Evolutionary conservation across 2,888 invertebrate genomes (phyloP).

Genomic region (Smittia aterrima): DNA sequence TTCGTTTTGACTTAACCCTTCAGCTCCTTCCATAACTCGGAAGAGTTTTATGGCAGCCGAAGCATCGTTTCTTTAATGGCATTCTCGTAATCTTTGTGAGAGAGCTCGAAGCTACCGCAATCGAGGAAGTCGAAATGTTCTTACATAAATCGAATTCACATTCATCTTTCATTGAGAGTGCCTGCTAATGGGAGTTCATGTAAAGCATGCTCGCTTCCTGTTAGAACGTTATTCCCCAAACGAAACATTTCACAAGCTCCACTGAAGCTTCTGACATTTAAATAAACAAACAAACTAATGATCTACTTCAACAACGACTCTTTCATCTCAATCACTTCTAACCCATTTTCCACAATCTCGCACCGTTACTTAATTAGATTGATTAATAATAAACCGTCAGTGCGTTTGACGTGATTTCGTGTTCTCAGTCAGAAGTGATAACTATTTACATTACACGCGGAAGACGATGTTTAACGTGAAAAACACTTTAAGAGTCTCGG

Average conservation of each 20-base stretch:
- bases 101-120: not conserved
- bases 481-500: not conserved
- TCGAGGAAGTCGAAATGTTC: not conserved
- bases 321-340: slow-evolving; percentile 7
- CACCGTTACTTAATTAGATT: slow-evolving; percentile 37
- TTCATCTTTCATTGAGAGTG: slow-evolving; percentile 9
- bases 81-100: not conserved
- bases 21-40: too few relatives aligned
- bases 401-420: slow-evolving; percentile 2
- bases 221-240: slow-evolving; percentile 4
- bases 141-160: too few relatives aligned
- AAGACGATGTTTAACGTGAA: slow-evolving; percentile 12
- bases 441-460: slow-evolving; percentile 35
- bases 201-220: slow-evolving; percentile 13
- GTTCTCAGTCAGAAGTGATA: slow-evolving; percentile 24
- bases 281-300: slow-evolving; percentile 14
- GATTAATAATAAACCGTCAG: slow-evolving; percentile 28
- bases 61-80: not conserved
- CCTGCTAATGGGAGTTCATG: slow-evolving; percentile 14
- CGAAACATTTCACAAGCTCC: slow-evolving; percentile 14
- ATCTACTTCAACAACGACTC: slow-evolving; percentile 9
- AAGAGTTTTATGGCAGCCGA: not conserved
- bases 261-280: slow-evolving; percentile 4
- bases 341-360: not conserved
- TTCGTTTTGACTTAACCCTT: not conserved